phyloP scores from a whole-genome alignment of 2,888 invertebrate genomes.

The Brachypalpus laphriformis region DNA sequence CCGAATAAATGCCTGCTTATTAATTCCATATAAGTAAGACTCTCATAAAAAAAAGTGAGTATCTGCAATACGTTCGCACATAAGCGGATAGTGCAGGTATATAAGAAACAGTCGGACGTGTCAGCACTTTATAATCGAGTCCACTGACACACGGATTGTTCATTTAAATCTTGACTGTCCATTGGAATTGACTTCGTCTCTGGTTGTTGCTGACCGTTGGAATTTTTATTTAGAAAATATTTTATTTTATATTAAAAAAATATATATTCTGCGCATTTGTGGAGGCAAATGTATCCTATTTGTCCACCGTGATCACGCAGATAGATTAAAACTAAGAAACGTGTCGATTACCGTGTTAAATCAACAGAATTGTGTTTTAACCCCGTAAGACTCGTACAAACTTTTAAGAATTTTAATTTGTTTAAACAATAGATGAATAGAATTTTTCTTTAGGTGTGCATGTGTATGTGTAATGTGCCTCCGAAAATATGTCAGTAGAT shows the following conservation, averaged over 20 bases:
- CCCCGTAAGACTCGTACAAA: conserved; percentile 82
- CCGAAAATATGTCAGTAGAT: neutral
- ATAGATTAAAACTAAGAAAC: conserved; percentile 79
- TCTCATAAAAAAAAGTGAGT: neutral
- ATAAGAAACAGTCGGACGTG: neutral
- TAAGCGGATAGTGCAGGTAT: neutral
- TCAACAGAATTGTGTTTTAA: conserved; percentile 80
- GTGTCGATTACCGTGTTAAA: conserved; percentile 82
- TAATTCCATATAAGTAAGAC: neutral
- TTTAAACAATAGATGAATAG: neutral
- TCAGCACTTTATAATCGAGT: conserved; percentile 20
- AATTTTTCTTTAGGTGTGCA: neutral
- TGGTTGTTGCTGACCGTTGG: neutral
- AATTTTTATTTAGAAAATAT: neutral
- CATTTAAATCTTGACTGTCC: conserved; percentile 26
- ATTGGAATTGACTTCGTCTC: neutral
- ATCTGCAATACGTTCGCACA: neutral
- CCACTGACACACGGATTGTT: neutral
- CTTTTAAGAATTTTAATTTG: neutral
- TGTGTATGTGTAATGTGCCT: no score
- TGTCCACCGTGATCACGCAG: conserved; percentile 82
- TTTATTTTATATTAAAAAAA: neutral
- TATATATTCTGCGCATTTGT: conserved; percentile 81
- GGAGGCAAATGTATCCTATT: conserved; percentile 80
- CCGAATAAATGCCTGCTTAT: neutral